Base-by-base conservation (phyloP, 1,140 invertebrate genomes). In the Formica exsecta region DNA sequence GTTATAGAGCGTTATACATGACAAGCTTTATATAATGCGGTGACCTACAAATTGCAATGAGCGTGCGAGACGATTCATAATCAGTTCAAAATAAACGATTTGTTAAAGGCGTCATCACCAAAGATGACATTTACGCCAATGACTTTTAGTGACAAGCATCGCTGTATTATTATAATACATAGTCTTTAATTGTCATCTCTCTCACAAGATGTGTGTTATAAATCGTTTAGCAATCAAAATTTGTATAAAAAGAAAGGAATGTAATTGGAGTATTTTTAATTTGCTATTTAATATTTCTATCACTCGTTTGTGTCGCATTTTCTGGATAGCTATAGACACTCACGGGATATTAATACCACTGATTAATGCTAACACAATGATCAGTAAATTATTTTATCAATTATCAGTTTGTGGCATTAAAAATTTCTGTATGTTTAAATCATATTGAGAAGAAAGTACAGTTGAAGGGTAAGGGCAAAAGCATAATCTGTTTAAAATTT, bases 31-130 rank as follows among this genome's bases (percentile, higher is more conserved):
- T 77, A 48, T 65, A 65, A 38, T 71, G 19, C 16, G 6, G 38
- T 57, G 77, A 80, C 65, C 77, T 71, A 57, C 6, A 80, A 80
- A 80, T 80, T 80, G 4, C 36, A 4, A 71, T 13, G 25, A 22
- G 6, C 16, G 22, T 71, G 65, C 22, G 77, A 80, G 36, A 71
- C 9, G 6, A 80, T 22, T 22, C 22, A 22, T 36, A 2, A 5
- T 54, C 16, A 25, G 22, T 70, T 70, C 16, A 54, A 70, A 80
- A 54, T 70, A 80, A 25, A 3, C 25, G 22, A 38, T 70, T 80
- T 6, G 36, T 1, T 2, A 9, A 19, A 66, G 11, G 54, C 22
- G 5, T 32, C 6, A n/a, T 41, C 19, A 13, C 0, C 57, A 22
- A 29, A 29, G 25, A 29, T 29, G 25, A 29, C 25, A 29, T 41